These are phyloP conservation scores for Dusona sp. DNA, from an alignment of 2,888 invertebrate genomes.

Conservation along the genomic window DNA sequence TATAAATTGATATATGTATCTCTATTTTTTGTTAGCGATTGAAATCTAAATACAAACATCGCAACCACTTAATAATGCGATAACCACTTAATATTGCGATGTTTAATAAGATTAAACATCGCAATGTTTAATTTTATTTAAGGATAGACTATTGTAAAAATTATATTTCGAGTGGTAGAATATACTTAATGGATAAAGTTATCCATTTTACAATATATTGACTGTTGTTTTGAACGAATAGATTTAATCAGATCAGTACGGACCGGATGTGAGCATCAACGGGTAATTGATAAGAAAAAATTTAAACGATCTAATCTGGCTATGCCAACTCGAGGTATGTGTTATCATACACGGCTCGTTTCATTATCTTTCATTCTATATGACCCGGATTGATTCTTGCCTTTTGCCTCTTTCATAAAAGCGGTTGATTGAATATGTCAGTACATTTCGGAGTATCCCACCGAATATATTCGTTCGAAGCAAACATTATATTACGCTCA, in stretches of 20 bases:
- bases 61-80: too few relatives aligned
- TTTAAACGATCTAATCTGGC: conserved; percentile 42
- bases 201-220: neutral
- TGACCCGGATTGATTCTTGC: neutral
- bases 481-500: conserved; percentile 11
- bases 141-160: neutral
- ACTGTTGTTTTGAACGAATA: neutral
- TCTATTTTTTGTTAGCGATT: neutral
- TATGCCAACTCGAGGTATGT: neutral
- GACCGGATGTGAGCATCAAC: neutral
- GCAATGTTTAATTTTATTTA: neutral
- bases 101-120: neutral
- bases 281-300: conserved; percentile 27
- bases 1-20: neutral
- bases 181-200: neutral
- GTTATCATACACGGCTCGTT: conserved; percentile 21
- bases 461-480: conserved; percentile 20
- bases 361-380: conserved; percentile 38
- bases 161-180: neutral
- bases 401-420: neutral
- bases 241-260: neutral
- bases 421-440: neutral
- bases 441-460: conserved; percentile 23
- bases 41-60: neutral
- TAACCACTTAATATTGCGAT: too few relatives aligned